Base-by-base conservation (phyloP, 2,113 vertebrate genomes). In the Poecile atricapillus region DNA sequence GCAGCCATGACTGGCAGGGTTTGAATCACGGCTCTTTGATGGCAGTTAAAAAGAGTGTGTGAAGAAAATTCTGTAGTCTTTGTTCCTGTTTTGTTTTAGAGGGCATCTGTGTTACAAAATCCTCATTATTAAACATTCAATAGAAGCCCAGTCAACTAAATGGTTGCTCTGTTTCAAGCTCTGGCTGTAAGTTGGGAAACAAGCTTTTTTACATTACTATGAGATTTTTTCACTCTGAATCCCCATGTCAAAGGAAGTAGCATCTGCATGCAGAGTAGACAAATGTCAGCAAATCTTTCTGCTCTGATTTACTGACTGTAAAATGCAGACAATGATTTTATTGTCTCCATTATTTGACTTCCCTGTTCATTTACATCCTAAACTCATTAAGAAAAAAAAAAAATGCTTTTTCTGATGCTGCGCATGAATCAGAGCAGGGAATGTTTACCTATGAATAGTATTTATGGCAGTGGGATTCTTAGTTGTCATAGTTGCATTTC, bases 21-120 rank as follows among this genome's bases (percentile, higher is more conserved):
- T 93, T 97, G 81, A 97, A 95, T 95, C 77, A 87, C 8, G 2
- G 55, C n/a, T 84, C 89, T 95, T 94, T 94, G 69, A 91, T 56
- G 47, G 22, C 58, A 84, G 47, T 63, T 91, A 75, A 63, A 81
- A 80, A 89, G 50, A 35, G 5, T 7, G 6, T 43, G 47, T 43
- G 65, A 84, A 87, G 52, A 79, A 93, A 87, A 79, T 76, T 84
- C 89, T 89, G 89, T 37, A 83, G 37, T 44, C 91, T 94, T 94
- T 93, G 30, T 94, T 87, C 69, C 37, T 73, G 27, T 62, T 68
- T 49, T 84, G 8, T 85, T 95, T 92, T 69, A 82, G 41, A 59
- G 53, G 60, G 9, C 11, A 71, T 73, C 63, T 69, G n/a, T 56
- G 33, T 62, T 35, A 93, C 71, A 97, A 94, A 93, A 80, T 83